Conservation (phyloP, 2,888 invertebrate genomes). For the Pollenia labialis region DNA sequence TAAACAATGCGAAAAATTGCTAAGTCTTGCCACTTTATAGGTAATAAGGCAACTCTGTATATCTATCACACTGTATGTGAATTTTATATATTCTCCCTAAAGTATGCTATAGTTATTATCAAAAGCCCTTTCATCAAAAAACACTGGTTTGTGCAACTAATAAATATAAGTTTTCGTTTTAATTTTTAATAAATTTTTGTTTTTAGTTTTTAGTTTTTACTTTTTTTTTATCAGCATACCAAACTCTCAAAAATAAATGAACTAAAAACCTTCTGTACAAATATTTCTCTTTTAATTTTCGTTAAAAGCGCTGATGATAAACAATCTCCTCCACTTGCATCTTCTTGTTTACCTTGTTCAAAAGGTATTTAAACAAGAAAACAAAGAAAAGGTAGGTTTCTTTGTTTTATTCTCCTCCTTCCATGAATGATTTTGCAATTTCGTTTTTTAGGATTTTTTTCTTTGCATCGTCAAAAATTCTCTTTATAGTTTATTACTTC, state of each 20-base stretch:
- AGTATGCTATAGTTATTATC: neutral
- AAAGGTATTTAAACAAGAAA: constrained; percentile 23
- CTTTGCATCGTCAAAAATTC: constrained; percentile 54
- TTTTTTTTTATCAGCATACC: neutral
- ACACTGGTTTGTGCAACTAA: neutral
- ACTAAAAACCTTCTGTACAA: neutral
- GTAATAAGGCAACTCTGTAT: too few species aligned
- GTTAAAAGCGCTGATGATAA: neutral
- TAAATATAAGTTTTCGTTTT: too few species aligned
- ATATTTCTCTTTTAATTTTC: neutral
- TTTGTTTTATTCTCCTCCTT: neutral
- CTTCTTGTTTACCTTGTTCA: constrained; percentile 33
- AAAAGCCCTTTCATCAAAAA: neutral
- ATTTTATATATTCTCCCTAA: neutral
- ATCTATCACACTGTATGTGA: too few species aligned
- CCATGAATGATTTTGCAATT: neutral
- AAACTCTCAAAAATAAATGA: constrained; percentile 19
- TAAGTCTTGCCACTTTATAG: too few species aligned
- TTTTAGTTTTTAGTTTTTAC: neutral
- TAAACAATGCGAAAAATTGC: too few species aligned
- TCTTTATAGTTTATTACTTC: constrained; percentile 50
- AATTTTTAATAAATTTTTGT: too few species aligned
- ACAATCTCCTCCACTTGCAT: neutral
- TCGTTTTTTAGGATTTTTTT: constrained; percentile 18
- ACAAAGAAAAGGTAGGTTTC: constrained; percentile 22